phyloP scores from a whole-genome alignment of 92 coral and sea anemone genomes.

The Hydrozoanthus gracilis region DNA sequence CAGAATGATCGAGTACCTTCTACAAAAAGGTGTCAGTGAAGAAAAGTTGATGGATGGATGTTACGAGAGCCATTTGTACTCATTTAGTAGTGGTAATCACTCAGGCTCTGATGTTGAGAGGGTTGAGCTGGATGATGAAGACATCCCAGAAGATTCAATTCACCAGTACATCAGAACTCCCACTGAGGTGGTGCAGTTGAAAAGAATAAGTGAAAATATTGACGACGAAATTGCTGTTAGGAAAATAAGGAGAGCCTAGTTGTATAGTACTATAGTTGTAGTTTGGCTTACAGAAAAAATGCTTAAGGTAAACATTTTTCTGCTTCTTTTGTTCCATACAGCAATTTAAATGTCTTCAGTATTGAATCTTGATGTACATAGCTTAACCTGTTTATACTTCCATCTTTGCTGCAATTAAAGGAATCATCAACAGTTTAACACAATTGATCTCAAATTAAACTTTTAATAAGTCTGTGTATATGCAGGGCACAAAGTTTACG shows the following conservation, averaged over 20 bases:
- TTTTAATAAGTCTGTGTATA: too few relatives aligned
- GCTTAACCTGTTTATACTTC: too few relatives aligned
- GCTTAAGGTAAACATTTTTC: neutral
- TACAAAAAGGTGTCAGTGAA: constrained; percentile 62
- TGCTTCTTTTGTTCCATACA: too few relatives aligned
- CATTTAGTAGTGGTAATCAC: constrained; percentile 9
- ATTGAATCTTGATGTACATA: too few relatives aligned
- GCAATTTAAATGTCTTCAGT: too few relatives aligned
- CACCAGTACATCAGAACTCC: constrained; percentile 58
- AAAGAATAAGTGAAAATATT: constrained; percentile 14
- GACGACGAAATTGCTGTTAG: neutral
- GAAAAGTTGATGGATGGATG: constrained; percentile 64
- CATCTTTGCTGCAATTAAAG: too few relatives aligned
- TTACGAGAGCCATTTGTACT: constrained; percentile 63
- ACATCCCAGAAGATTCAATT: constrained; percentile 72
- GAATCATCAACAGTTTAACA: too few relatives aligned
- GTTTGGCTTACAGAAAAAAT: neutral
- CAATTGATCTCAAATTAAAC: too few relatives aligned
- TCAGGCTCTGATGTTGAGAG: constrained; percentile 61
- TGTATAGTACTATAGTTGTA: neutral
- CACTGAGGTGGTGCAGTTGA: constrained; percentile 54
- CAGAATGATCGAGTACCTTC: constrained; percentile 59
- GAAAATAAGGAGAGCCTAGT: neutral
- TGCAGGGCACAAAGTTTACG: too few relatives aligned
- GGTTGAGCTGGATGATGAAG: constrained; percentile 73